Evolutionary conservation across 2,113 vertebrate species (phyloP), one percentile per base, ranked within the genome.

Genomic region (Ictidomys tridecemlineatus): DNA sequence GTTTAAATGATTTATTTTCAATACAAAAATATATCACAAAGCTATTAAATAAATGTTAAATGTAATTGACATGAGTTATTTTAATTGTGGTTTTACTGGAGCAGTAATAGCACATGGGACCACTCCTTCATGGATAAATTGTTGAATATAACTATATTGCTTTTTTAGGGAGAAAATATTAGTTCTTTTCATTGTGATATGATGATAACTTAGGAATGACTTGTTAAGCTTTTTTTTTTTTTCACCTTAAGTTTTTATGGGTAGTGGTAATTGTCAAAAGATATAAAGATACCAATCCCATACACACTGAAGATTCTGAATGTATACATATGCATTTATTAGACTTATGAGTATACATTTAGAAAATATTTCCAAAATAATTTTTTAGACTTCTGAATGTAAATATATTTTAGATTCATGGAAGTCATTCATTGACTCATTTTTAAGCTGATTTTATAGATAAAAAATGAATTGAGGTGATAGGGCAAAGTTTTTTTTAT

Each of bases 1-100:
- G 17, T 89, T 85, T 93, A 94, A 83, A 28, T 45, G 42, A n/a
- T 83, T 96, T 85, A 92, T 90, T 95, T 94, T 91, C 85, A 87
- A 42, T 85, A 69, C 61, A 89, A 91, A 94, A 91, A 94, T 85
- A 34, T 78, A 4, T 61, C n/a, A 37, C 65, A 91, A 92, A 91
- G 18, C 37, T 94, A 53, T 63, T 74, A 89, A 84, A 74, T 84
- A 88, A 96, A 85, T 85, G 67, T 85, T 90, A 84, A 80, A 48
- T 94, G 48, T 77, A 84, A 69, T 77, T 93, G 45, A 18, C 34
- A 51, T 85, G 65, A 34, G 48, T 85, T 95, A 90, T 95, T 94
- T 69, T 83, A 89, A 34, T 91, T 91, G 26, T 78, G 32, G 13
- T 88, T 97, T 96, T 96, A 5, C 11, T 96, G 22, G 53, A 90